phyloP scores from a whole-genome alignment of 2,888 invertebrate genomes.

The Troides helena region DNA sequence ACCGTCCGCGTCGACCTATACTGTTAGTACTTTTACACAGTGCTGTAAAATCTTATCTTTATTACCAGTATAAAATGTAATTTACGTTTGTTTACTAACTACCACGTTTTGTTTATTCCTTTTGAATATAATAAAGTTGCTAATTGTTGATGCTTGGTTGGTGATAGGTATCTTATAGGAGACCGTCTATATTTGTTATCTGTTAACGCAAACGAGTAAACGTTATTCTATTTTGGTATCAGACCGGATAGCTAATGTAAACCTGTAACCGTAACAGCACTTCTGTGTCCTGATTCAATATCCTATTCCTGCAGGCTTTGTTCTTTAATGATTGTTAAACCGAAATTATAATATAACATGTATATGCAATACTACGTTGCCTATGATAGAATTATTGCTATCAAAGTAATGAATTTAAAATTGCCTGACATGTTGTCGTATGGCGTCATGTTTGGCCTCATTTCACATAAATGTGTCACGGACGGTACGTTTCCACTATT shows the following conservation, averaged over 20 bases:
- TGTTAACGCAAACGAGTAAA: no score
- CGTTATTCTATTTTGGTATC: no score
- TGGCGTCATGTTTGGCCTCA: conserved; percentile 26
- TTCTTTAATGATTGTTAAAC: not conserved
- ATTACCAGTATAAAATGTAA: not conserved
- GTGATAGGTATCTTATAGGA: no score
- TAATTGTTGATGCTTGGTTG: no score
- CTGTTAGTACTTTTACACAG: conserved; percentile 63
- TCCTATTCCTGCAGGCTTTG: no score
- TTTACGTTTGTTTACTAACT: not conserved
- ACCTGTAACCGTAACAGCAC: no score
- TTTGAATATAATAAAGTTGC: not conserved
- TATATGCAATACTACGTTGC: not conserved
- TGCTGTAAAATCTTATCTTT: conserved; percentile 28
- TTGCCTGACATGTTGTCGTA: conserved; percentile 19
- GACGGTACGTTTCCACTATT: conserved; percentile 20
- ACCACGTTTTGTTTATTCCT: not conserved
- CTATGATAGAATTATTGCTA: not conserved
- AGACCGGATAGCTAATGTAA: no score
- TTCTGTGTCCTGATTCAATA: no score
- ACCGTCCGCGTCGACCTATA: conserved; percentile 85
- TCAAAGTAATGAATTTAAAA: conserved; percentile 23
- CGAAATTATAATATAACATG: not conserved
- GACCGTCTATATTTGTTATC: no score
- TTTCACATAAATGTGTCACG: conserved; percentile 27